A percentile compares a stretch with the other conserved stretches of the same genome.
Evolutionary conservation across 2,888 invertebrate genomes (phyloP).

Genomic region (Drosophila infuscata): DNA sequence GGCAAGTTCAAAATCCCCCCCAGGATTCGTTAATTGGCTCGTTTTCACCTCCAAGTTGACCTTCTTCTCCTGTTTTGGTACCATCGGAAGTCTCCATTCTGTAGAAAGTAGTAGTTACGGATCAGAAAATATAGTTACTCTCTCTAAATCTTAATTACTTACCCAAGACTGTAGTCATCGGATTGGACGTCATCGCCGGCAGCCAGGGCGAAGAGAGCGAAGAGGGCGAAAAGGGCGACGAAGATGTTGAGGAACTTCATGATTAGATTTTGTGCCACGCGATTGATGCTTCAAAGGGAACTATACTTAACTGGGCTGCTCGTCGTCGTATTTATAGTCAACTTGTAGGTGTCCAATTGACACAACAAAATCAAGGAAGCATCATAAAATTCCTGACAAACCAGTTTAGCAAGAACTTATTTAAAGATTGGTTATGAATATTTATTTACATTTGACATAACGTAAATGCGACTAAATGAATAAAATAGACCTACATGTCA

Average conservation of each 20-base stretch:
- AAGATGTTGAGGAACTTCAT: slow-evolving; percentile 79
- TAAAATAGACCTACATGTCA: background rate
- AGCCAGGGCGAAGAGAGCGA: slow-evolving; percentile 68
- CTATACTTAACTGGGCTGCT: slow-evolving; percentile 32
- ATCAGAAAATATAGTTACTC: background rate
- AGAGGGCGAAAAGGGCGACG: slow-evolving; percentile 76
- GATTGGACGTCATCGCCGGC: slow-evolving; percentile 82
- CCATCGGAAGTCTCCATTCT: slow-evolving; percentile 18
- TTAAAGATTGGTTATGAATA: slow-evolving; percentile 29
- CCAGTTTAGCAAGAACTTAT: slow-evolving; percentile 25
- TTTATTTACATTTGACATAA: slow-evolving; percentile 12
- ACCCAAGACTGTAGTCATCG: slow-evolving; percentile 86
- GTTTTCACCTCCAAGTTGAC: slow-evolving; percentile 56
- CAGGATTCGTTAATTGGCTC: too few relatives aligned
- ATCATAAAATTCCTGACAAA: slow-evolving; percentile 28
- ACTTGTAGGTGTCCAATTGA: slow-evolving; percentile 5
- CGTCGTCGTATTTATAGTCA: slow-evolving; percentile 35
- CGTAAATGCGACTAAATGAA: too few relatives aligned
- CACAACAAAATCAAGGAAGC: slow-evolving; percentile 3
- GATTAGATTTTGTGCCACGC: slow-evolving; percentile 20
- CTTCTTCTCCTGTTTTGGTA: slow-evolving; percentile 38
- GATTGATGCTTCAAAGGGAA: slow-evolving; percentile 39
- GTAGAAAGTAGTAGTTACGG: background rate
- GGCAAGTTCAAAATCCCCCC: slow-evolving; percentile 54
- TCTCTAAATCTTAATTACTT: background rate